Evolutionary conservation across 2,888 invertebrate species (phyloP), one percentile per base, ranked within the genome.

Genomic region (Andrena trimmerana): DNA sequence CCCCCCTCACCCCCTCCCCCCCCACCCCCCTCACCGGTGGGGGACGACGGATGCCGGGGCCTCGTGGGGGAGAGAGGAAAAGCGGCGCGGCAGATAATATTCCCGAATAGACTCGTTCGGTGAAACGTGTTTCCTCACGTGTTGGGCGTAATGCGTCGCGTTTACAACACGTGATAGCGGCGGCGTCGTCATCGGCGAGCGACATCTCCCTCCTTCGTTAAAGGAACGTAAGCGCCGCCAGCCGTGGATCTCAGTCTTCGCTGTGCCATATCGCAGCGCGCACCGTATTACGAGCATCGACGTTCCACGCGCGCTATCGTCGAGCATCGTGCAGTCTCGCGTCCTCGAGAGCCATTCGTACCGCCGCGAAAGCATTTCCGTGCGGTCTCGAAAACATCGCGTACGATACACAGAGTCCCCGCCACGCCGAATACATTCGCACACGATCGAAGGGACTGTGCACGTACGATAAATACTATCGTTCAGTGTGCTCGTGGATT

Each of bases 91-190:
- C 70, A 65, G 71, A 84, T 79, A 84, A 83, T 57, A 57, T 75
- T 57, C 72, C 29, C 42, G 50, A 48, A 31, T 13, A 24, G 70
- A 54, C 78, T 84, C 75, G 71, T 72, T 79, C 66, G 66, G 13
- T 63, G 60, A 52, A 81, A 86, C 85, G 87, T 87, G 83, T 85
- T 83, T 73, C 77, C 91, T 92, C 92, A 92, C 92, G 92, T 93
- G 92, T 92, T 88, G 89, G 89, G 86, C 88, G 89, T 89, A 88
- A 90, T 85, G 86, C 89, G 72, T 83, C 87, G 87, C 86, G 84
- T 83, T 84, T 86, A 67, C 82, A 73, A 91, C 91, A 91, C 92
- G 92, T 92, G 92, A 92, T 89, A 78, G 86, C 79, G 70, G 50
- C 78, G 72, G 77, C 84, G 81, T 42, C 42, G 42, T 81, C 79